Base-by-base conservation (phyloP, 2,888 invertebrate species). In the Harmothoe impar region DNA sequence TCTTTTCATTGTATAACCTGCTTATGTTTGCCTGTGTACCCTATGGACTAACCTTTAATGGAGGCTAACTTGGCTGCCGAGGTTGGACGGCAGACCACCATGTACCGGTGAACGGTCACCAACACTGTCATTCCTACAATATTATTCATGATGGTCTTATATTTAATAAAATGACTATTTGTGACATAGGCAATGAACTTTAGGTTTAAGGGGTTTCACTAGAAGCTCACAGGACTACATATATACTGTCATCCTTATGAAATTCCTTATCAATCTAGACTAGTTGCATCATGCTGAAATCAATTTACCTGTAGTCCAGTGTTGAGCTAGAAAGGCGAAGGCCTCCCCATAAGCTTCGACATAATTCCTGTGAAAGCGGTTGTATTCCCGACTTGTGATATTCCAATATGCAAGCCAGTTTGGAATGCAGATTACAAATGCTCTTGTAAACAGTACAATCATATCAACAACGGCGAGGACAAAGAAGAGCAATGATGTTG, bases 281-380 rank as follows among this genome's bases (percentile, higher is more conserved):
- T n/a, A n/a, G n/a, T n/a, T n/a, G n/a, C n/a, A n/a, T n/a, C n/a
- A n/a, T n/a, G n/a, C n/a, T n/a, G n/a, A n/a, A n/a, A n/a, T n/a
- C n/a, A n/a, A n/a, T n/a, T 35, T 84, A 84, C 84, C 84, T 35
- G 84, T 29, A 23, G 84, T 84, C 84, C 84, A 84, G 52, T 84
- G 84, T 25, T 84, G 84, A 1, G 84, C n/a, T n/a, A 52, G 3
- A 29, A 25, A 84, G 84, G 84, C 35, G 20, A 84, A 84, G 3
- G 84, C 84, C 25, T 84, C n/a, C 0, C 84, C 84, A 35, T 84
- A 84, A 0, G 43, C 51, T 1, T 84, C 51, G 51, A 84, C 43
- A 25, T 84, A 84, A 35, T 84, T 84, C 51, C 20, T 12, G n/a
- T 84, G 84, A 29, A 84, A 84, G 33, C 84, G 35, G 33, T 29